Evolutionary conservation across 2,888 invertebrate genomes (phyloP).

Genomic region (Chouioia cunea): DNA sequence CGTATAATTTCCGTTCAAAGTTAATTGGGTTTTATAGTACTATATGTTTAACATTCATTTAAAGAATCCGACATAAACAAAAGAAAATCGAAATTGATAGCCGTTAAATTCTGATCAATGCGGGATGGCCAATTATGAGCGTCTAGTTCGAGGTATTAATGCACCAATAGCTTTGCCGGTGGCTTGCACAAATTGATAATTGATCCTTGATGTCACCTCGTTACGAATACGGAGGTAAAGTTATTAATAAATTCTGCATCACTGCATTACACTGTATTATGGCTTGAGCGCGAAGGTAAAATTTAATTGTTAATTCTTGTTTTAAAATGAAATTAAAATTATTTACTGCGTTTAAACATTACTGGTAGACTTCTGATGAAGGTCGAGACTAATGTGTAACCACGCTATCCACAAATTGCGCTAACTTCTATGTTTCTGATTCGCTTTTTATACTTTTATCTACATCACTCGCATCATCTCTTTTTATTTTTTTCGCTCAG

Average conservation of each 20-base stretch:
- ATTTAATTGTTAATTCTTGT: too few species aligned
- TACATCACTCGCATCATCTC: not conserved
- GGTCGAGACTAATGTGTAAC: constrained; percentile 66
- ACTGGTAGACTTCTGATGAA: constrained; percentile 73
- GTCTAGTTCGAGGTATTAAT: constrained; percentile 75
- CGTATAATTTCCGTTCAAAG: not conserved
- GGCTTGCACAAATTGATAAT: too few species aligned
- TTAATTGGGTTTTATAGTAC: not conserved
- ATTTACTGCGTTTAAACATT: too few species aligned
- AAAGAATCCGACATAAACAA: constrained; percentile 27
- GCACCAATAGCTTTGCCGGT: constrained; percentile 70
- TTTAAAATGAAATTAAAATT: too few species aligned
- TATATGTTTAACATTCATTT: not conserved
- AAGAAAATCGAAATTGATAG: constrained; percentile 70
- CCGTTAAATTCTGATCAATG: constrained; percentile 69
- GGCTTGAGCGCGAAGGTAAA: too few species aligned
- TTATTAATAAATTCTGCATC: too few species aligned
- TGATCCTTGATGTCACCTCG: too few species aligned
- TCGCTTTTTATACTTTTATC: not conserved
- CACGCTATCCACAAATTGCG: constrained; percentile 71
- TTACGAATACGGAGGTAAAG: too few species aligned
- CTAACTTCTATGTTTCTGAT: constrained; percentile 66
- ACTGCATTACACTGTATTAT: too few species aligned
- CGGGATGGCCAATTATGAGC: constrained; percentile 72
- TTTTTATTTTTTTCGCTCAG: not conserved